phyloP scores from a whole-genome alignment of 1,140 invertebrate genomes.

The Pseudomyrmex gracilis region DNA sequence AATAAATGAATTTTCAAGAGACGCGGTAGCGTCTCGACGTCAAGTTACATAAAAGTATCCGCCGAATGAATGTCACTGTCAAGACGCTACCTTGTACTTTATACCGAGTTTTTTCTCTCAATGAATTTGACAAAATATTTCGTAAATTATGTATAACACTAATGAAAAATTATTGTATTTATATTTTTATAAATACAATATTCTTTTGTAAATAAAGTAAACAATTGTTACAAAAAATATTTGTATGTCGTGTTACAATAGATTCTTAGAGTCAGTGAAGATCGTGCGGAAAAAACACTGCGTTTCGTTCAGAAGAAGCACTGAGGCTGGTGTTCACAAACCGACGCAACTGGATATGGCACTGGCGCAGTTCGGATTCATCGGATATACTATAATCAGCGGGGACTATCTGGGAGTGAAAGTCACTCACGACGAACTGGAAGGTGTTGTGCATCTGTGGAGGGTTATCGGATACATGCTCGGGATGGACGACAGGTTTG shows the following conservation, averaged over 20 bases:
- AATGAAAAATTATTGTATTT: no score
- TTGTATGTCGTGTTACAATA: slow-evolving; percentile 52
- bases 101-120: no score
- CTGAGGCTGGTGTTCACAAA: slow-evolving; percentile 82
- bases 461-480: slow-evolving; percentile 92
- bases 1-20: no score
- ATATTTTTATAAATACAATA: no score
- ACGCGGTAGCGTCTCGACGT: no score
- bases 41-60: no score
- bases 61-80: no score
- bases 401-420: slow-evolving; percentile 88
- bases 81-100: no score
- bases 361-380: slow-evolving; percentile 94
- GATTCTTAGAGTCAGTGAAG: slow-evolving; percentile 87
- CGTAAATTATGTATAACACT: no score
- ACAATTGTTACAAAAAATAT: not conserved
- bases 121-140: no score
- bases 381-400: slow-evolving; percentile 90
- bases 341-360: slow-evolving; percentile 92
- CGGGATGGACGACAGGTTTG: slow-evolving; percentile 92
- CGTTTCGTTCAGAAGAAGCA: slow-evolving; percentile 85
- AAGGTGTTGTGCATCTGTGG: slow-evolving; percentile 94
- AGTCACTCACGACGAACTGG: slow-evolving; percentile 87
- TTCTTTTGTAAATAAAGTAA: not conserved
- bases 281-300: slow-evolving; percentile 89